phyloP scores from a whole-genome alignment of 2,113 vertebrate species.

The Hylia prasina region DNA sequence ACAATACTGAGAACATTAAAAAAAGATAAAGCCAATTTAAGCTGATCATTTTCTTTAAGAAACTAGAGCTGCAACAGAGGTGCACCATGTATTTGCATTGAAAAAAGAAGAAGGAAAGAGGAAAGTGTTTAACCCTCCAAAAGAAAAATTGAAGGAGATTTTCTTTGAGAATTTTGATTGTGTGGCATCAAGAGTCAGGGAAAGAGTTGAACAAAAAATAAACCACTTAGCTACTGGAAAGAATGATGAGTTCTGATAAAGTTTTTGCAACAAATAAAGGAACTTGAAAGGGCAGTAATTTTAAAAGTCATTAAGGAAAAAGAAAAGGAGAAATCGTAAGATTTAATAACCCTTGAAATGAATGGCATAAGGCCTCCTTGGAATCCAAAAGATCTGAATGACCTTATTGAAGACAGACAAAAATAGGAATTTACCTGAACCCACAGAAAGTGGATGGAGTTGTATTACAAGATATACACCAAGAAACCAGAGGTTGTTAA shows the following conservation, averaged over 20 bases:
- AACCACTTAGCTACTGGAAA: background rate
- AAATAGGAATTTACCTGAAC: conserved; percentile 17
- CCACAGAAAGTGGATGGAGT: background rate
- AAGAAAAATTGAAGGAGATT: background rate
- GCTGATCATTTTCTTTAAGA: background rate
- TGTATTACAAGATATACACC: background rate
- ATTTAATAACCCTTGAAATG: background rate
- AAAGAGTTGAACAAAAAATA: background rate
- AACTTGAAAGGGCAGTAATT: background rate
- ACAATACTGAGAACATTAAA: background rate
- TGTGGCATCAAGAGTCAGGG: background rate
- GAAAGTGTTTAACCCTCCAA: fast-evolving
- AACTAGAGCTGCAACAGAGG: background rate
- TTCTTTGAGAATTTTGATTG: background rate
- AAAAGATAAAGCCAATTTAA: background rate
- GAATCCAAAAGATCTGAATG: background rate
- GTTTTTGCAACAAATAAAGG: background rate
- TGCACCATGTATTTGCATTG: background rate
- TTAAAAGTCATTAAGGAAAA: background rate
- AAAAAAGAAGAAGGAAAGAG: background rate
- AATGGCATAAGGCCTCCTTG: background rate
- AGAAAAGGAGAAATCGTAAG: background rate
- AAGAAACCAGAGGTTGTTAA: conserved; percentile 24
- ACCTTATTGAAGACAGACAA: background rate
- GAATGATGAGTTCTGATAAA: background rate